Evolutionary conservation across 2,888 invertebrate genomes (phyloP).

Genomic region (Blomia tropicalis): DNA sequence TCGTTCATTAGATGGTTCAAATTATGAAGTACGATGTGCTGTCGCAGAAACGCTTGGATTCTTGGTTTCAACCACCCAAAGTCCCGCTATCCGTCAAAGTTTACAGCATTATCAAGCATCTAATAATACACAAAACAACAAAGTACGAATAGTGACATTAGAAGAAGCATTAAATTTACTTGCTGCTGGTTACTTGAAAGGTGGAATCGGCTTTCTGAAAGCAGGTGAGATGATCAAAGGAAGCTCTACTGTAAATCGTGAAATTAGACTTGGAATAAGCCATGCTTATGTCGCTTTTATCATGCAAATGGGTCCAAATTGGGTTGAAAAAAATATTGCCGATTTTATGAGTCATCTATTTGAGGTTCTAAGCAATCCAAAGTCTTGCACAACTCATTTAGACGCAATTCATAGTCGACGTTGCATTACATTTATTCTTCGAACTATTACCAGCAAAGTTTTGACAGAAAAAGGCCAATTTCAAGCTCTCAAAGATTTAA

Average conservation of each 20-base stretch:
- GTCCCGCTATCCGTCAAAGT: slow-evolving; percentile 32
- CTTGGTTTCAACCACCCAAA: slow-evolving; percentile 67
- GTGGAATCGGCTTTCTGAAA: slow-evolving; percentile 74
- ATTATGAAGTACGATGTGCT: slow-evolving; percentile 75
- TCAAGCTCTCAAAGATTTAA: slow-evolving; percentile 74
- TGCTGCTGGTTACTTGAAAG: slow-evolving; percentile 81
- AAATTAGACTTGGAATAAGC: slow-evolving; percentile 90
- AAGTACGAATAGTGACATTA: slow-evolving; percentile 39
- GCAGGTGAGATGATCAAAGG: slow-evolving; percentile 90
- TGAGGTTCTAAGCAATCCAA: slow-evolving; percentile 78
- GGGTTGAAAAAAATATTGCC: slow-evolving; percentile 82
- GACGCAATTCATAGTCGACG: slow-evolving; percentile 94
- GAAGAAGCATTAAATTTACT: slow-evolving; percentile 80
- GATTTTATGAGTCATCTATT: slow-evolving; percentile 72
- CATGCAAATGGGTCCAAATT: slow-evolving; percentile 76
- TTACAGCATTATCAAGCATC: background rate
- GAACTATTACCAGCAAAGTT: slow-evolving; percentile 79
- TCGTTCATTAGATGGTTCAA: slow-evolving; percentile 75
- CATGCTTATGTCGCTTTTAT: slow-evolving; percentile 92
- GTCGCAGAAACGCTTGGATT: slow-evolving; percentile 81
- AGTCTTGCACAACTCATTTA: slow-evolving; percentile 85
- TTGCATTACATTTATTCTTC: slow-evolving; percentile 84
- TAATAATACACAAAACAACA: background rate
- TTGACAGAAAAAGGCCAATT: slow-evolving; percentile 93
- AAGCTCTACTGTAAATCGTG: slow-evolving; percentile 75